Base-by-base conservation (phyloP, 64 coral and sea anemone species). In the Montipora sp. region DNA sequence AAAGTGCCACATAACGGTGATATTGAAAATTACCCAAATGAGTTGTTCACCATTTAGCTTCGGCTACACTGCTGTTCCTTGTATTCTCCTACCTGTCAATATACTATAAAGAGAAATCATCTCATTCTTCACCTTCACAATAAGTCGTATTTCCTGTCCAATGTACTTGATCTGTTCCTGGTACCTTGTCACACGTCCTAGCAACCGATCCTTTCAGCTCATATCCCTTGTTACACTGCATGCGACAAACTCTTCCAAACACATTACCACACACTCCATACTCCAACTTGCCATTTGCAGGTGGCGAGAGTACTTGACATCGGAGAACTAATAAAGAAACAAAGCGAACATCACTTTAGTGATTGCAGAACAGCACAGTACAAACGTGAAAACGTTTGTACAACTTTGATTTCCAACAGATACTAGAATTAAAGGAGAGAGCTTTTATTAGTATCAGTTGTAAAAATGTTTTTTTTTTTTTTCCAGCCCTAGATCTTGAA, bases 141-240 rank as follows among this genome's bases (percentile, higher is more conserved):
- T 47, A 46, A 53, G 82, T 85, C 5, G 46, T 19, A 50, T 85
- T 85, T 71, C 82, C 82, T 50, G 82, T 70, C 82, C 82, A 85
- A 46, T 71, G 65, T 21, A 22, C 16, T 66, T 48, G 36, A 48
- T 71, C 69, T 80, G 63, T 79, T 45, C 77, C 77, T 48, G 47
- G 19, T 72, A 53, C 13, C 77, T 14, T 90, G 19, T 81, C 77
- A 21, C 89, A 91, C 15, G 73, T 91, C n/a, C 89, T 72, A 44
- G 43, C 73, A 19, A 58, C 66, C 8, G 89, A 63, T 83, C 80
- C 89, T 51, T 61, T 81, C 53, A 91, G 24, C 44, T 91, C 45
- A 59, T 83, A 91, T n/a, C 89, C 89, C 43, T 75, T 80, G 51
- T 91, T 21, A 44, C 89, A 91, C 27, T 81, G 47, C 22, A 91